phyloP scores from a whole-genome alignment of 2,888 invertebrate species.

The Ennomos erosarius region DNA sequence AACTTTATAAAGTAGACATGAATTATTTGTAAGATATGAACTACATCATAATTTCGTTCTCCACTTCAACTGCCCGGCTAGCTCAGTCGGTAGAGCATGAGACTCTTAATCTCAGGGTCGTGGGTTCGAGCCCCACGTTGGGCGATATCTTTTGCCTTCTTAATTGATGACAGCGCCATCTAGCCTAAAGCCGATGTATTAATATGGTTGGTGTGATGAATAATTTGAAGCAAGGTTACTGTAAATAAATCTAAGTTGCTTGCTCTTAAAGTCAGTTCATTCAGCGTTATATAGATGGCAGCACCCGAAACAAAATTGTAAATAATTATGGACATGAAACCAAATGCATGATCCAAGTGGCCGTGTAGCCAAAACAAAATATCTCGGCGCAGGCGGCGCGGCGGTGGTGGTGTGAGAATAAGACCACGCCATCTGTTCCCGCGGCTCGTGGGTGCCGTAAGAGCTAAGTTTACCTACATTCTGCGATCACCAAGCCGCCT shows the following conservation, averaged over 20 bases:
- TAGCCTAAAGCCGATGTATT: background rate
- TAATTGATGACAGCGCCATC: slow-evolving; percentile 16
- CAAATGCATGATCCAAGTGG: no score
- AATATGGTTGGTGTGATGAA: background rate
- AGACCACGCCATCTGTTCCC: no score
- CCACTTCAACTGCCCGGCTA: slow-evolving; percentile 67
- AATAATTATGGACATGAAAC: no score
- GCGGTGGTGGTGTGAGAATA: no score
- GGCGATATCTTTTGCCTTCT: slow-evolving; percentile 61
- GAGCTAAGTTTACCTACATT: no score
- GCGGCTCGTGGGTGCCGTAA: no score
- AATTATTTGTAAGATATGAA: background rate
- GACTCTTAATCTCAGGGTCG: slow-evolving; percentile 87
- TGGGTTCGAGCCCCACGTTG: slow-evolving; percentile 87
- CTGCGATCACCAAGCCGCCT: no score
- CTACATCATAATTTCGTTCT: background rate
- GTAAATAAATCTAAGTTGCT: no score
- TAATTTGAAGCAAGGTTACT: no score
- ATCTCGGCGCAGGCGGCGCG: no score
- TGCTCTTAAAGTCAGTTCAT: background rate
- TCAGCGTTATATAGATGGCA: slow-evolving; percentile 18
- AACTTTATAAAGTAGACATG: no score
- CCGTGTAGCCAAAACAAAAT: no score
- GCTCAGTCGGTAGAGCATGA: slow-evolving; percentile 85
- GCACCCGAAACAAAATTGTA: background rate